These are phyloP conservation scores for Lepidotrigona ventralis DNA, from an alignment of 1,140 invertebrate species.

Conservation along the genomic window DNA sequence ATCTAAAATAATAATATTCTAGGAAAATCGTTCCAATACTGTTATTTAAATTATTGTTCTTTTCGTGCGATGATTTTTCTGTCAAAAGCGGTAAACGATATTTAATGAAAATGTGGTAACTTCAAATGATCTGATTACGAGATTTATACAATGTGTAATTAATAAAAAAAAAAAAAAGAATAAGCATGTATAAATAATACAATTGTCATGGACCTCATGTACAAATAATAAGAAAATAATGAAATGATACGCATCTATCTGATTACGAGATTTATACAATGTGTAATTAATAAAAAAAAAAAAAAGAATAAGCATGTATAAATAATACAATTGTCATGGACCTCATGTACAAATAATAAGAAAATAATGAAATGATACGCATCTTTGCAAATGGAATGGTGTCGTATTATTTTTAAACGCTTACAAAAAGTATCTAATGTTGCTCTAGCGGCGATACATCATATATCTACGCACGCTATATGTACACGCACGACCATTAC, in stretches of 20 bases:
- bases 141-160: not conserved
- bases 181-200: not conserved
- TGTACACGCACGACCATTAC: not conserved
- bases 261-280: not conserved
- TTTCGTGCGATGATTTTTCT: not conserved
- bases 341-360: not conserved
- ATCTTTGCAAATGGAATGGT: not conserved
- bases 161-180: not conserved
- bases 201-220: no score
- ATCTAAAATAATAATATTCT: not conserved
- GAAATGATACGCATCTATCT: no score
- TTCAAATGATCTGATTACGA: not conserved
- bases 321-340: not conserved
- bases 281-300: not conserved
- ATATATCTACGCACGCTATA: not conserved
- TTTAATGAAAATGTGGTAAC: not conserved
- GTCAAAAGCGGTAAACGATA: not conserved
- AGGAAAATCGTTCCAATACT: not conserved
- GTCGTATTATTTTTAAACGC: not conserved
- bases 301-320: not conserved
- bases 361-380: not conserved
- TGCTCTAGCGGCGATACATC: not conserved
- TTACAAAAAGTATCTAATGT: not conserved
- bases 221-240: not conserved
- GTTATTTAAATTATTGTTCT: not conserved